A percentile compares a stretch with the other conserved stretches of the same genome.
Evolutionary conservation across 2,888 invertebrate species (phyloP).

Genomic region (Amphiduros pacificus): DNA sequence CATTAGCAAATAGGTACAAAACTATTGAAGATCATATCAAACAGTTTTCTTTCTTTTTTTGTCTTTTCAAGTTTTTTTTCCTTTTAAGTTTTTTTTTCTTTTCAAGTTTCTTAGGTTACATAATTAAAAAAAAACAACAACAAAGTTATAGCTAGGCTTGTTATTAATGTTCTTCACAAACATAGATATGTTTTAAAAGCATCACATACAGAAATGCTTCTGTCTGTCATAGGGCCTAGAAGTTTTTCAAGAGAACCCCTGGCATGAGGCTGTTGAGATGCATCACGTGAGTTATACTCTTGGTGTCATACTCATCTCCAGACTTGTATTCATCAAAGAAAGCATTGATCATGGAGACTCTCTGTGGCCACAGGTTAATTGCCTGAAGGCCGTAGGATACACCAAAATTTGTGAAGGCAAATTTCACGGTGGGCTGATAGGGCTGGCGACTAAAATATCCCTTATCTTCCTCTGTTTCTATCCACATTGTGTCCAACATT

Average conservation of each 20-base stretch:
- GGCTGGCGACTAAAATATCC: constrained; percentile 25
- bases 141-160: too few species aligned
- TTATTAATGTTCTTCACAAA: too few species aligned
- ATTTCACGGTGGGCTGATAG: constrained; percentile 16
- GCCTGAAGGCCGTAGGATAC: constrained; percentile 19
- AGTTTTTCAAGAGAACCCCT: constrained; percentile 15
- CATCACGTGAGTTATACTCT: constrained; percentile 23
- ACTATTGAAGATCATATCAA: too few species aligned
- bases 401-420: constrained; percentile 25
- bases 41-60: too few species aligned
- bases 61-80: too few species aligned
- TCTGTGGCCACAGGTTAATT: constrained; percentile 16
- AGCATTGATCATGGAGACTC: constrained; percentile 13
- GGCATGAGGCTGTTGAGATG: constrained; percentile 19
- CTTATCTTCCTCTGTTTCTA: constrained; percentile 10
- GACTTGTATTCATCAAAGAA: constrained; percentile 21
- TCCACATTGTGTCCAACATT: constrained; percentile 17
- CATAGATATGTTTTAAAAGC: too few species aligned
- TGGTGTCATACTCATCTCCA: constrained; percentile 18
- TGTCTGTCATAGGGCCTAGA: too few species aligned
- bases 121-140: too few species aligned
- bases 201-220: too few species aligned
- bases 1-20: too few species aligned
- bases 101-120: too few species aligned
- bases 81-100: too few species aligned